Conservation (phyloP, 2,888 invertebrate genomes). For the Pachliopta kotzebuea region DNA sequence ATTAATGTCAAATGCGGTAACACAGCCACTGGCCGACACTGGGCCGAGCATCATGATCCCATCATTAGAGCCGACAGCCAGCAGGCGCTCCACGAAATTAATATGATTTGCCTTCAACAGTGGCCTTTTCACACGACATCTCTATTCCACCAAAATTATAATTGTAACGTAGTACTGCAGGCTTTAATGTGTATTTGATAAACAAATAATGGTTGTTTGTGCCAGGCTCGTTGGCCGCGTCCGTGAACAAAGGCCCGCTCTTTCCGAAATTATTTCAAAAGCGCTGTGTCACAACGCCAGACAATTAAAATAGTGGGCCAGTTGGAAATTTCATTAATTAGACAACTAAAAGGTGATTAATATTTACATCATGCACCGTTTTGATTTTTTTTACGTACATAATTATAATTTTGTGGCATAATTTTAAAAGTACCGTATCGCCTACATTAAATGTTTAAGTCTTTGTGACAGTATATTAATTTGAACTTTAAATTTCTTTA, state of each 20-base stretch:
- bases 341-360: slow-evolving; percentile 56
- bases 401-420: slow-evolving; percentile 1
- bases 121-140: slow-evolving; percentile 74
- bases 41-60: slow-evolving; percentile 5
- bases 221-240: slow-evolving; percentile 54
- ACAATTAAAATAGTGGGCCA: slow-evolving; percentile 79
- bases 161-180: slow-evolving; percentile 51
- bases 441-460: neutral
- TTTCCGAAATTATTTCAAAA: slow-evolving; percentile 76
- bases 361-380: slow-evolving; percentile 61
- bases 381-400: slow-evolving; percentile 48
- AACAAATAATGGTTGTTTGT: slow-evolving; percentile 67
- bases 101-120: slow-evolving; percentile 67
- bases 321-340: slow-evolving; percentile 78
- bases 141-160: slow-evolving; percentile 60
- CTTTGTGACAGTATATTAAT: neutral
- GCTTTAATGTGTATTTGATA: slow-evolving; percentile 74
- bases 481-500: neutral
- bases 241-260: slow-evolving; percentile 66
- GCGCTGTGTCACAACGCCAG: slow-evolving; percentile 69
- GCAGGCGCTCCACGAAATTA: slow-evolving; percentile 62
- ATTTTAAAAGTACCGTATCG: neutral
- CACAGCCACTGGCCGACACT: slow-evolving; percentile 5
- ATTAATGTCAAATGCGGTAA: neutral
- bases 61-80: slow-evolving; percentile 57